phyloP scores from a whole-genome alignment of 2,888 invertebrate species.

The Minunthozetes semirufus region DNA sequence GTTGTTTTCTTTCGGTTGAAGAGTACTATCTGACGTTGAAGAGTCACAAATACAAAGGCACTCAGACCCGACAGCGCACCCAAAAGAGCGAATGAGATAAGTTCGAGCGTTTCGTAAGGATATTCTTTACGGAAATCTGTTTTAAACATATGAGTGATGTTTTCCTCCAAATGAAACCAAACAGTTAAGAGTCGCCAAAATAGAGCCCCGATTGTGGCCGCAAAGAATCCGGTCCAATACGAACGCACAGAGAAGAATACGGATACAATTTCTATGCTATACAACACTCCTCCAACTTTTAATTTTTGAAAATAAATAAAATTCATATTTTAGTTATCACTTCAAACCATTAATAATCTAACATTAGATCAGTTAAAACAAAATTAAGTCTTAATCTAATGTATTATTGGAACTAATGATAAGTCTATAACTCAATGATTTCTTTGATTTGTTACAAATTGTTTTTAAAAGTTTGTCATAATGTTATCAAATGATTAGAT shows the following conservation, averaged over 20 bases:
- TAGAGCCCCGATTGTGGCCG: slow-evolving; percentile 93
- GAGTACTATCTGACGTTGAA: slow-evolving; percentile 83
- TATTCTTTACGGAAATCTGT: slow-evolving; percentile 88
- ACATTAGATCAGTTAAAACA: no score
- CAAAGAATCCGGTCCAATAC: slow-evolving; percentile 97
- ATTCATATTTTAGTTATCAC: no score
- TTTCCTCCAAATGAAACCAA: slow-evolving; percentile 87
- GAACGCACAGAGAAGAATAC: slow-evolving; percentile 97
- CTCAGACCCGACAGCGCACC: slow-evolving; percentile 80
- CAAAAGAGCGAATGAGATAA: slow-evolving; percentile 84
- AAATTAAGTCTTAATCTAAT: no score
- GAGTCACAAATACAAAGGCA: slow-evolving; percentile 83
- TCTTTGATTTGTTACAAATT: no score
- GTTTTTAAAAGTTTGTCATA: no score
- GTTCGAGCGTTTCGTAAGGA: slow-evolving; percentile 93
- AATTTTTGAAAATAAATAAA: not conserved
- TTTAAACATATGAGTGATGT: slow-evolving; percentile 83
- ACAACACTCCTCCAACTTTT: slow-evolving; percentile 79
- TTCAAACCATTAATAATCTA: no score
- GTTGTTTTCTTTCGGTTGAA: slow-evolving; percentile 86
- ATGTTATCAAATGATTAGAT: no score
- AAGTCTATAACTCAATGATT: no score
- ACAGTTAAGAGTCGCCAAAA: slow-evolving; percentile 87
- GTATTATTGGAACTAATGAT: no score
- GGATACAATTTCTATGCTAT: slow-evolving; percentile 98